phyloP scores from a whole-genome alignment of 2,113 vertebrate genomes.

The Rana temporaria region DNA sequence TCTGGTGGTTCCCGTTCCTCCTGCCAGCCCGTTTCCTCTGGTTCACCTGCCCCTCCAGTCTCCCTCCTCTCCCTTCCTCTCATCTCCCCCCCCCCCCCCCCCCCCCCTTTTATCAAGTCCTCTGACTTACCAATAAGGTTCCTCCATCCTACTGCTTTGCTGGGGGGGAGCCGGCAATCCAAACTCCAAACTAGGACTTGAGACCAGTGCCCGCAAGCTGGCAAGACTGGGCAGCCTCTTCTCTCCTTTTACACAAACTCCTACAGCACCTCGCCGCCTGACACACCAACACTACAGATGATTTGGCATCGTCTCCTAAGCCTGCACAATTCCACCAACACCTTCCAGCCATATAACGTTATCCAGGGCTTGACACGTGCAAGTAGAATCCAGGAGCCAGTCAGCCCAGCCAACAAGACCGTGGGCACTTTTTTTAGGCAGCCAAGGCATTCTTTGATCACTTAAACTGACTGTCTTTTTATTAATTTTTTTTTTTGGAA shows the following conservation, averaged over 20 bases:
- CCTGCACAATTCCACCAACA: too few species aligned
- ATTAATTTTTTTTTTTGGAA: too few species aligned
- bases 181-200: slow-evolving; percentile 46
- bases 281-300: neutral
- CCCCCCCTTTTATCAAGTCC: slow-evolving; percentile 16
- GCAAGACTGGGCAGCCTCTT: slow-evolving; percentile 24
- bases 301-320: too few species aligned
- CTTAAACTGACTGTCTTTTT: too few species aligned
- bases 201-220: slow-evolving; percentile 1
- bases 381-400: too few species aligned
- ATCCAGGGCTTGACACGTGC: too few species aligned
- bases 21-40: neutral
- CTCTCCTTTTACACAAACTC: slow-evolving; percentile 2
- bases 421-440: too few species aligned
- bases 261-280: neutral
- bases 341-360: too few species aligned
- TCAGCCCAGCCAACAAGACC: too few species aligned
- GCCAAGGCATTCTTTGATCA: too few species aligned
- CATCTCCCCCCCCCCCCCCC: accelerated
- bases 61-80: neutral
- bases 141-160: neutral
- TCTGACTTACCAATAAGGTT: slow-evolving; percentile 8
- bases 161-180: slow-evolving; percentile 16
- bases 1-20: slow-evolving; percentile 29
- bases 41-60: slow-evolving; percentile 41